Evolutionary conservation across 2,113 vertebrate genomes (phyloP).

Genomic region (Sinocyclocheilus anophthalmus): DNA sequence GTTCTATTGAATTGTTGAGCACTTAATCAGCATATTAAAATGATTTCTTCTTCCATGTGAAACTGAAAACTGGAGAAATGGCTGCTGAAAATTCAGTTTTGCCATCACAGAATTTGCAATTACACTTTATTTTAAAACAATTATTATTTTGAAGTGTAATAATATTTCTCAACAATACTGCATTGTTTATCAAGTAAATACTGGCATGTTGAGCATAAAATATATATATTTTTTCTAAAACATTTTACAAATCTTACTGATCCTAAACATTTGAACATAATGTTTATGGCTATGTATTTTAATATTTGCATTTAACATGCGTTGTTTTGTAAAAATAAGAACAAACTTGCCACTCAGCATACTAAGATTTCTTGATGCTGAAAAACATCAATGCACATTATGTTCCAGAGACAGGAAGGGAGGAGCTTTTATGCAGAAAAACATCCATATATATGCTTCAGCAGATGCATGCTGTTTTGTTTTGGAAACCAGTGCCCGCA

Average conservation of each 20-base stretch:
- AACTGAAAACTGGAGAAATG: no score
- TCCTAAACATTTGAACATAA: not conserved
- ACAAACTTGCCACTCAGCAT: not conserved
- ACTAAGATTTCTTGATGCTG: not conserved
- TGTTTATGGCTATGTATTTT: not conserved
- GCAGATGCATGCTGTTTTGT: constrained; percentile 13
- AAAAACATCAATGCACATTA: not conserved
- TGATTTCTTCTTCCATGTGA: no score
- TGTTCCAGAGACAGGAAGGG: constrained; percentile 46
- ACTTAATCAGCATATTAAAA: not conserved
- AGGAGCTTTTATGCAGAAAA: constrained; percentile 40
- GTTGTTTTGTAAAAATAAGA: not conserved
- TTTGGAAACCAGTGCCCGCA: constrained; percentile 13
- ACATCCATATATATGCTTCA: constrained; percentile 29
- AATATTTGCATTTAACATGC: not conserved
- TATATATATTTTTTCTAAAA: not conserved
- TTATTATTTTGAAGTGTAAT: not conserved
- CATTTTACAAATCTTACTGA: not conserved
- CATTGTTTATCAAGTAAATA: not conserved
- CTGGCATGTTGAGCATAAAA: not conserved
- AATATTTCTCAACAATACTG: not conserved
- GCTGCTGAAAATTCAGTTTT: not conserved
- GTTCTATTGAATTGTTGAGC: no score
- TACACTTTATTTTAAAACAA: no score
- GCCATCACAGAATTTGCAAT: not conserved